Base-by-base conservation (phyloP, 2,113 vertebrate species). In the Clupea harengus region DNA sequence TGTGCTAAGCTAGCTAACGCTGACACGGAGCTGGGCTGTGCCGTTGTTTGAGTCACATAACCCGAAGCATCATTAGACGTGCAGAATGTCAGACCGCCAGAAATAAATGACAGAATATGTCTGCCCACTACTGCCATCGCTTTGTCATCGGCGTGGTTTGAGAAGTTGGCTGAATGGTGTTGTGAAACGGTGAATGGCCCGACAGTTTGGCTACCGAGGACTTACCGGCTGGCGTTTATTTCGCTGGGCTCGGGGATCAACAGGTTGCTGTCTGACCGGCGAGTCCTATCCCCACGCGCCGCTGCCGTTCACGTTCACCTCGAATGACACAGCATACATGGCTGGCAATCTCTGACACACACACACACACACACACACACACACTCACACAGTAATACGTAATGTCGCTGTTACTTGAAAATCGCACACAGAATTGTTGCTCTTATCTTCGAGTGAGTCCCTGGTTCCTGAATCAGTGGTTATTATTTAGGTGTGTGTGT, bases 321-420 rank as follows among this genome's bases (percentile, higher is more conserved):
- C 72, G 11, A 39, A 78, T 78, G 72, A 44, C 72, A 78, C 72
- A 78, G 72, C 25, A 39, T 28, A 78, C 72, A 78, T 78, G 72
- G 13, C 64, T 25, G 64, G 28, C 75, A 81, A 91, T 60, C 84
- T 89, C 81, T 52, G n/a, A 52, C 20, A 47, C 45, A 52, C 1
- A 22, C 57, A 9, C 22, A 67, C 64, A 67, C 22, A 67, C 44
- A 83, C 52, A 44, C n/a, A 60, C 50, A 83, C 82, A 60, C 52
- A 44, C 54, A 60, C 17, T 18, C 49, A 83, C n/a, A 13, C 39
- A 39, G 39, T 52, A 15, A 52, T 1, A 11, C 50, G 15, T 57
- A 20, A 57, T 57, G 18, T 57, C 18, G 20, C 54, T 60, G 54
- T 60, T 6, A 60, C 54, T 22, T 60, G 20, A 49, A 10, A 49